Evolutionary conservation across 2,797 vertebrate genomes (phyloP).

Genomic region (Coregonus ussuriensis): DNA sequence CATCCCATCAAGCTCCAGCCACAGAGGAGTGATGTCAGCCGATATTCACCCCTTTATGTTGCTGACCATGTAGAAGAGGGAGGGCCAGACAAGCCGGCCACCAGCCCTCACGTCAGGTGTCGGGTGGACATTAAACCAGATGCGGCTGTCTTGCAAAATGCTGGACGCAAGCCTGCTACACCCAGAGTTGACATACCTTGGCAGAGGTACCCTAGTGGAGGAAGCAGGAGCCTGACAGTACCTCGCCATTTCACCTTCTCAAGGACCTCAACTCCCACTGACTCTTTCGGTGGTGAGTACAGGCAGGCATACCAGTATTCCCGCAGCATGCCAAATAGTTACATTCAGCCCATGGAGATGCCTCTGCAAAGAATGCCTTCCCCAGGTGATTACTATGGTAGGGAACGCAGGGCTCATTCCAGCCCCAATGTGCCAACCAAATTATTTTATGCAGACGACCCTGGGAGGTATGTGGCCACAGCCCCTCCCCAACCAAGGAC

Average conservation of each 20-base stretch:
- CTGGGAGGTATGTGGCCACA: constrained; percentile 76
- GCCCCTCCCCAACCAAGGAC: constrained; percentile 73
- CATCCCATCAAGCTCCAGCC: constrained; percentile 95
- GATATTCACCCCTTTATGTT: constrained; percentile 85
- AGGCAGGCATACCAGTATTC: constrained; percentile 79
- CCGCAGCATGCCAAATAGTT: constrained; percentile 79
- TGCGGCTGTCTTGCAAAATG: constrained; percentile 79
- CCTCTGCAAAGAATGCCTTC: constrained; percentile 79
- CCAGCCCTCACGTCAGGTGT: constrained; percentile 90
- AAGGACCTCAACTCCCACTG: constrained; percentile 88
- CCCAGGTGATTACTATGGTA: constrained; percentile 76
- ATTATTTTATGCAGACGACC: constrained; percentile 90
- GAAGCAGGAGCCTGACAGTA: constrained; percentile 80
- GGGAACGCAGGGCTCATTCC: constrained; percentile 82
- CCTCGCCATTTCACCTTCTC: constrained; percentile 83
- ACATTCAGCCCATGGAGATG: constrained; percentile 74
- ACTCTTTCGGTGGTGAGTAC: constrained; percentile 84
- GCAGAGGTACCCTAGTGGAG: constrained; percentile 74
- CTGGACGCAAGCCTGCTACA: constrained; percentile 70
- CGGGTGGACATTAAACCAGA: constrained; percentile 95
- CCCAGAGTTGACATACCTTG: constrained; percentile 73
- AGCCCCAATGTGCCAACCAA: constrained; percentile 84
- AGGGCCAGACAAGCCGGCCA: constrained; percentile 71
- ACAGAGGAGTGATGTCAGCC: constrained; percentile 83
- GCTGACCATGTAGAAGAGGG: constrained; percentile 76